Conservation (phyloP, 2,797 vertebrate species). For the Neosalanx taihuensis region DNA sequence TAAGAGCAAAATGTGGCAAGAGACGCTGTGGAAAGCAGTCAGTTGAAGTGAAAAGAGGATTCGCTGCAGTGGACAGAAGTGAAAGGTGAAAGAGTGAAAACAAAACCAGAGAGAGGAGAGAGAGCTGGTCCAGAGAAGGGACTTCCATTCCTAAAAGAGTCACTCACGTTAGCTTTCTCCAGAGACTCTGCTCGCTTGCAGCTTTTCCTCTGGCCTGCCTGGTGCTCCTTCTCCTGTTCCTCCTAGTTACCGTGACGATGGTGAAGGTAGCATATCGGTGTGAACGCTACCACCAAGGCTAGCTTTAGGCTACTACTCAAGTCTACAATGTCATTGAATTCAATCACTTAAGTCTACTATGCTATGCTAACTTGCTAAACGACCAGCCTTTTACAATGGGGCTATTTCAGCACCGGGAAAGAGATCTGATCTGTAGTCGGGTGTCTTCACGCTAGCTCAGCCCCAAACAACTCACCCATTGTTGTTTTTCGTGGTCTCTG, state of each 20-base stretch:
- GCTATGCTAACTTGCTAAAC: neutral
- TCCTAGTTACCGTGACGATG: conserved; percentile 60
- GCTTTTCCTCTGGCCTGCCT: conserved; percentile 60
- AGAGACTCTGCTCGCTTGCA: conserved; percentile 77
- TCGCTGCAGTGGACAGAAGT: neutral
- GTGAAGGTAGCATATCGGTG: neutral
- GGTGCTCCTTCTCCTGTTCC: conserved; percentile 66
- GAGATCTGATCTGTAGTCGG: neutral
- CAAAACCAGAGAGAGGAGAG: neutral
- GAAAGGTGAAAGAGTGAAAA: neutral
- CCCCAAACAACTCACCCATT: conserved; percentile 72
- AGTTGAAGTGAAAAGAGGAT: neutral
- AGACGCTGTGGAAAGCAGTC: neutral
- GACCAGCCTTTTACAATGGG: too few species aligned
- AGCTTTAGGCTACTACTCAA: neutral
- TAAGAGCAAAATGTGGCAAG: neutral
- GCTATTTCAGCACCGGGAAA: too few species aligned
- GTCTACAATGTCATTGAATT: neutral
- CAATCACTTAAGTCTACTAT: neutral
- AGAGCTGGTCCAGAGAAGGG: neutral
- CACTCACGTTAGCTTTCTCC: conserved; percentile 81
- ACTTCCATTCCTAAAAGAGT: too few species aligned
- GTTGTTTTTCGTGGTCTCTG: conserved; percentile 74
- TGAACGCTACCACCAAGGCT: neutral
- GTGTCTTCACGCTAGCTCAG: neutral